These are phyloP conservation scores for Sebastes dallii DNA, from an alignment of 2,797 vertebrate genomes.

Conservation along the genomic window DNA sequence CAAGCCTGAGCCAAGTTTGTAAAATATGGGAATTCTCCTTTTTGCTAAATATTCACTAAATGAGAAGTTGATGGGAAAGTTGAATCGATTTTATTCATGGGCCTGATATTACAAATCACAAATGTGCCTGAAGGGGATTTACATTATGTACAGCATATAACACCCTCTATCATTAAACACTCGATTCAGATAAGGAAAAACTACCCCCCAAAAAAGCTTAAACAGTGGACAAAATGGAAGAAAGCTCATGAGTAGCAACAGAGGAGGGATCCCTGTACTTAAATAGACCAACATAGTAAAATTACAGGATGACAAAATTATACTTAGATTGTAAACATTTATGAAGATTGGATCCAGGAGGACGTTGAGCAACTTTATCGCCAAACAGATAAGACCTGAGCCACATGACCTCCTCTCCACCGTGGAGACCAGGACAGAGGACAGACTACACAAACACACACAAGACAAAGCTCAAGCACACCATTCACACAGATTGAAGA, in stretches of 20 bases:
- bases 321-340: not conserved
- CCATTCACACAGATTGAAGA: not conserved
- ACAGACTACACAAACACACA: not conserved
- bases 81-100: not conserved
- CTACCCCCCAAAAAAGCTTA: not conserved
- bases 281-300: not conserved
- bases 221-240: not conserved
- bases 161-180: not conserved
- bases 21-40: conserved; percentile 7
- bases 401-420: not conserved
- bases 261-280: not conserved
- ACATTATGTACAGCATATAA: not conserved
- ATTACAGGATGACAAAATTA: not conserved
- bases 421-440: not conserved
- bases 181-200: not conserved
- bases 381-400: no score
- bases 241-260: not conserved
- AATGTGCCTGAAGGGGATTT: not conserved
- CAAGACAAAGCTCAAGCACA: not conserved
- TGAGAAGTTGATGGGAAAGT: not conserved
- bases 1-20: not conserved
- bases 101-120: not conserved
- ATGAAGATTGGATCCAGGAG: no score
- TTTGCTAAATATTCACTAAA: conserved; percentile 4
- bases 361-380: no score